These are phyloP conservation scores for Amazona guildingii DNA, from an alignment of 2,113 vertebrate genomes.

Conservation along the genomic window DNA sequence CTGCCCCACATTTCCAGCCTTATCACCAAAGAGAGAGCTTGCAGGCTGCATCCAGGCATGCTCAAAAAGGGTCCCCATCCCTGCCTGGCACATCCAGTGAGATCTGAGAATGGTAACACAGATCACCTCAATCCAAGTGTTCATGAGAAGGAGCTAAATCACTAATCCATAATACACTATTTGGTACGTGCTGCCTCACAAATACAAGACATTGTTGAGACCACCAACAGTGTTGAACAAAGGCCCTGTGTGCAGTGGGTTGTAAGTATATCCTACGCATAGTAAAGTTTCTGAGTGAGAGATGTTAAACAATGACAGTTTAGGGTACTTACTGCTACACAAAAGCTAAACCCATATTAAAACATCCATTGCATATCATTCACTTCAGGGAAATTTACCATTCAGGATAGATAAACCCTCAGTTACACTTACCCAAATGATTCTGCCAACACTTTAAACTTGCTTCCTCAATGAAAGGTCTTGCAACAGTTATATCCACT, in stretches of 20 bases:
- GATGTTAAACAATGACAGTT: background rate
- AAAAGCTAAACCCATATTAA: background rate
- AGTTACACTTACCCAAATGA: constrained; percentile 85
- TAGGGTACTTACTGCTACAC: background rate
- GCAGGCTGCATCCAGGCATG: background rate
- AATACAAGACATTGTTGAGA: background rate
- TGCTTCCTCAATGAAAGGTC: constrained; percentile 90
- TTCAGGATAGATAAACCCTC: background rate
- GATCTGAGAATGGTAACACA: background rate
- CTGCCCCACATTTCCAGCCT: background rate
- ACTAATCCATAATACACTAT: background rate
- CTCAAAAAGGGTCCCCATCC: background rate
- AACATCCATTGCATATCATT: background rate
- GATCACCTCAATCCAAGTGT: background rate
- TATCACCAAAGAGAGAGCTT: background rate
- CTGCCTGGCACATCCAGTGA: background rate
- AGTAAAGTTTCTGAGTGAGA: background rate
- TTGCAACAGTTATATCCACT: constrained; percentile 88
- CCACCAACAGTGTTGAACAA: background rate
- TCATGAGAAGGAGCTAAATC: background rate
- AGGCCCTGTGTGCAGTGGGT: background rate
- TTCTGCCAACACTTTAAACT: constrained; percentile 96
- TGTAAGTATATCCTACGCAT: background rate
- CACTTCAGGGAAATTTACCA: background rate
- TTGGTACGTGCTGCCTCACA: background rate